Percentiles rank a stretch among this genome's conserved stretches.
Evolutionary conservation across 2,888 invertebrate genomes (phyloP).

Genomic region (Drosophila picticornis): DNA sequence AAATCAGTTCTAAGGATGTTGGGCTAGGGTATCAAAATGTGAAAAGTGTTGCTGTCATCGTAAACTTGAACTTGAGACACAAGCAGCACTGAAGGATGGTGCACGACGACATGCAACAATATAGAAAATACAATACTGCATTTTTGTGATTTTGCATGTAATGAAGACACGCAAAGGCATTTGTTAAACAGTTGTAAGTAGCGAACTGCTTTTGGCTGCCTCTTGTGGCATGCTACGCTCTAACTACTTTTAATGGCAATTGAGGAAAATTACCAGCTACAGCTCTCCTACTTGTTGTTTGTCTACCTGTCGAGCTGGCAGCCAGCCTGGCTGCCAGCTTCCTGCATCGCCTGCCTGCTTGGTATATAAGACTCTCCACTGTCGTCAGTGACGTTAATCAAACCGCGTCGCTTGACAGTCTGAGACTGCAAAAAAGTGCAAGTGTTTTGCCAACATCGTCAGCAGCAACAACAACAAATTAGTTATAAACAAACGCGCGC

Average conservation of each 20-base stretch:
- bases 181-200: slow-evolving; percentile 26
- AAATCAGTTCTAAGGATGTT: neutral
- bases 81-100: slow-evolving; percentile 34
- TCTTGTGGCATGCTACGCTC: slow-evolving; percentile 52
- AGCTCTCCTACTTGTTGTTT: slow-evolving; percentile 8
- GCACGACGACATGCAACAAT: slow-evolving; percentile 56
- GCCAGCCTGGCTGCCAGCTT: slow-evolving; percentile 4
- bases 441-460: slow-evolving; percentile 39
- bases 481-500: slow-evolving; percentile 35
- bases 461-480: slow-evolving; percentile 17
- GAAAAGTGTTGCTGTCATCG: slow-evolving; percentile 5
- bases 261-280: slow-evolving; percentile 58
- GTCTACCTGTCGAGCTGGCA: slow-evolving; percentile 8
- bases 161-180: slow-evolving; percentile 32
- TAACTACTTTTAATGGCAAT: slow-evolving; percentile 63
- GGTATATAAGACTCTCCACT: slow-evolving; percentile 64
- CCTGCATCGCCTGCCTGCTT: slow-evolving; percentile 6
- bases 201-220: slow-evolving; percentile 30
- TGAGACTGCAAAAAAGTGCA: slow-evolving; percentile 49
- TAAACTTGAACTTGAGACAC: slow-evolving; percentile 77
- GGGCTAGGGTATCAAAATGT: slow-evolving; percentile 4
- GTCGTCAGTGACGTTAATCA: slow-evolving; percentile 67
- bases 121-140: slow-evolving; percentile 35
- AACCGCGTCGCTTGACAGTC: slow-evolving; percentile 69
- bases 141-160: slow-evolving; percentile 35